These are phyloP conservation scores for Lycaena phlaeas DNA, from an alignment of 2,888 invertebrate genomes.

Conservation along the genomic window DNA sequence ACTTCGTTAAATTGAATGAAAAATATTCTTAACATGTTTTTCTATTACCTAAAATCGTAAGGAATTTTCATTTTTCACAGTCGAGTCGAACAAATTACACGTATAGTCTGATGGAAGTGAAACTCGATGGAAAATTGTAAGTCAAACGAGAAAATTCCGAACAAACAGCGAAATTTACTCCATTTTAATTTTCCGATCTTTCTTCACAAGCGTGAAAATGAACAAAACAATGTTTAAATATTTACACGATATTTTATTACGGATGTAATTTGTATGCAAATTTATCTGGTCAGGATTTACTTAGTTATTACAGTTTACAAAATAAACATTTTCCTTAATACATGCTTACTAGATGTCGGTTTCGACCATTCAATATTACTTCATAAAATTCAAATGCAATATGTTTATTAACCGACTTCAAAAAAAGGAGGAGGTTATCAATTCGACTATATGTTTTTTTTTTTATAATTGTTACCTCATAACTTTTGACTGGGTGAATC, in stretches of 20 bases:
- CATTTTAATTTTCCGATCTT: constrained; percentile 7
- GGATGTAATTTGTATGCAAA: background rate
- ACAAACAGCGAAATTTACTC: constrained; percentile 26
- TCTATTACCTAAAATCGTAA: background rate
- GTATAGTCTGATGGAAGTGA: constrained; percentile 31
- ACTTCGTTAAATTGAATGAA: constrained; percentile 2
- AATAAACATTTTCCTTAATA: too few relatives aligned
- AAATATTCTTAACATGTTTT: background rate
- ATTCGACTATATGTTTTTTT: too few relatives aligned
- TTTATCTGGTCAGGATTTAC: background rate
- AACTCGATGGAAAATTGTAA: constrained; percentile 37
- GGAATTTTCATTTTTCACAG: constrained; percentile 1
- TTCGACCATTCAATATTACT: too few relatives aligned
- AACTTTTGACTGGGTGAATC: too few relatives aligned
- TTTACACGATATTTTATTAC: background rate
- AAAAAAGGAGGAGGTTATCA: too few relatives aligned
- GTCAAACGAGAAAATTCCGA: constrained; percentile 30
- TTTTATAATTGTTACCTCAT: too few relatives aligned
- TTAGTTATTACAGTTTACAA: too few relatives aligned
- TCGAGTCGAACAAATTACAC: constrained; percentile 16
- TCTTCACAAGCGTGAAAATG: background rate
- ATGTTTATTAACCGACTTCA: too few relatives aligned
- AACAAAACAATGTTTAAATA: background rate
- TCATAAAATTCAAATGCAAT: too few relatives aligned
- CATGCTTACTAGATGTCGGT: too few relatives aligned